A percentile compares a stretch with the other conserved stretches of the same genome.
These are phyloP conservation scores for Euzophera pinguis DNA, from an alignment of 2,888 invertebrate species.

Conservation along the genomic window DNA sequence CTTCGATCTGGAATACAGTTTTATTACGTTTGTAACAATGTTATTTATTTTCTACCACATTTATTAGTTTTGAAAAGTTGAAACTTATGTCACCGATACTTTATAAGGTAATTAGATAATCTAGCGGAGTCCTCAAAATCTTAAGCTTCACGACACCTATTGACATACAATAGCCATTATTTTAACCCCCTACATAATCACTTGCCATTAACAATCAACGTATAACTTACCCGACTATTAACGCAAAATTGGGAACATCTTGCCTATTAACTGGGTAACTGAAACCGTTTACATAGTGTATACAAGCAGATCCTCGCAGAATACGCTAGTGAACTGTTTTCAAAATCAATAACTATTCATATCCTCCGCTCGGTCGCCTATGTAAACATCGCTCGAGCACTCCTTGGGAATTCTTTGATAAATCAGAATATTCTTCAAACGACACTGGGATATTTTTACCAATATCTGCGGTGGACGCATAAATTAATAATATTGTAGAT, in stretches of 20 bases:
- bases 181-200: no score
- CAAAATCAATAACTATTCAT: slow-evolving; percentile 46
- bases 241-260: slow-evolving; percentile 8
- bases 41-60: no score
- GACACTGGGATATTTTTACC: slow-evolving; percentile 33
- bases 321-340: slow-evolving; percentile 28
- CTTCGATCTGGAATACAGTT: no score
- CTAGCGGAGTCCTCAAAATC: no score
- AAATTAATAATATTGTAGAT: neutral
- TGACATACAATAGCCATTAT: no score
- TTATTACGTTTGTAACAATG: no score
- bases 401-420: slow-evolving; percentile 40
- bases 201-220: no score
- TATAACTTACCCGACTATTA: neutral
- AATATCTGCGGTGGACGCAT: slow-evolving; percentile 15
- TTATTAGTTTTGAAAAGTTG: no score
- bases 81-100: no score
- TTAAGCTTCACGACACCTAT: no score
- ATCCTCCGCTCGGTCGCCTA: slow-evolving; percentile 33
- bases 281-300: slow-evolving; percentile 16
- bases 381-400: slow-evolving; percentile 41
- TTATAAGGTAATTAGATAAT: no score
- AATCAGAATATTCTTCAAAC: slow-evolving; percentile 47
- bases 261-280: slow-evolving; percentile 7
- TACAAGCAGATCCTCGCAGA: slow-evolving; percentile 18